Base-by-base conservation (phyloP, 2,113 vertebrate species). In the Elephas maximus region DNA sequence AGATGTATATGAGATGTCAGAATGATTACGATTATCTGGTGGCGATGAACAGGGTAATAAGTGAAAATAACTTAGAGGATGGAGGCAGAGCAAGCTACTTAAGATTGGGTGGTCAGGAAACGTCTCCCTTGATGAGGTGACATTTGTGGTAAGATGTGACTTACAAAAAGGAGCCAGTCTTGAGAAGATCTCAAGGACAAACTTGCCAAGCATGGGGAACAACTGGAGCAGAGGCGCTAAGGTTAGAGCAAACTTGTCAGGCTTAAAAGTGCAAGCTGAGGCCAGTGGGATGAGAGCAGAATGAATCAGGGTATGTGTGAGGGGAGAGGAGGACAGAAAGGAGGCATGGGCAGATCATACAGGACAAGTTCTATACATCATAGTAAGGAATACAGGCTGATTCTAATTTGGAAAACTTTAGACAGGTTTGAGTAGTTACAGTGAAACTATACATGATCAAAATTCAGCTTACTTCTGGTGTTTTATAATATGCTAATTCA, bases 281-380 rank as follows among this genome's bases (percentile, higher is more conserved):
- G 21, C 44, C 41, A 33, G 23, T 4, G 18, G 26, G 45, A 48
- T 2, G 37, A 33, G 17, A 79, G 48, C 20, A 28, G 44, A 53
- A 57, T 51, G 44, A 26, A 24, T 28, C 18, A 37, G 24, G 0
- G 8, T 26, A 11, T 6, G 9, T 41, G 15, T 5, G 8, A 80
- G n/a, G 48, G 14, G 20, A 45, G 26, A 7, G 1, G 37, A 8
- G 23, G 17, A 3, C 2, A 2, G 2, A 8, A 20, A 37, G 18
- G 21, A 45, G 8, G 4, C 60, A 30, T 23, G n/a, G 57, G 30
- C 18, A 63, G 11, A 20, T 37, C 48, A 7, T 20, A 0, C 11
- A 1, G 4, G 4, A 26, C 33, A 73, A 57, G 21, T 3, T 24
- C n/a, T 24, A 1, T 0, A 6, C 0, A 8, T n/a, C 44, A 51